Conservation (phyloP, 2,113 vertebrate genomes). For the Suricata suricatta region DNA sequence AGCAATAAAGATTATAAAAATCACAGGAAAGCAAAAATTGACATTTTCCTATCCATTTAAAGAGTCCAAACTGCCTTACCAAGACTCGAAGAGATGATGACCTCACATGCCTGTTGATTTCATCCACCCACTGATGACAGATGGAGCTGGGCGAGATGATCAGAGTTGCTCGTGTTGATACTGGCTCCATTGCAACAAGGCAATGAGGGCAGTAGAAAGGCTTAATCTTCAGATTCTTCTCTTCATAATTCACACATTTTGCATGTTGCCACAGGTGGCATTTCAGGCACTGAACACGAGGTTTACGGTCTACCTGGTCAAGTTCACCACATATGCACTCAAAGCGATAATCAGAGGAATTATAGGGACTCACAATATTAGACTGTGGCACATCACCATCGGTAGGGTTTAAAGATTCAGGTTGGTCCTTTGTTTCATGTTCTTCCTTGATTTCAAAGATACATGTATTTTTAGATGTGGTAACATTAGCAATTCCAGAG, state of each 20-base stretch:
- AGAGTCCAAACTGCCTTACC: slow-evolving; percentile 83
- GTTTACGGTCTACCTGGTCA: slow-evolving; percentile 92
- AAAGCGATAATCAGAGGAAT: slow-evolving; percentile 93
- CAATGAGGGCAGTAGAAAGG: slow-evolving; percentile 99
- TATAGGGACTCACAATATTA: slow-evolving; percentile 85
- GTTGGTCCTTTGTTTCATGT: neutral
- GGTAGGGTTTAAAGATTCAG: slow-evolving; percentile 60
- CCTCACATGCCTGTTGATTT: slow-evolving; percentile 95
- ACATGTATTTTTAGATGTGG: slow-evolving; percentile 44
- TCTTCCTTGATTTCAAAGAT: slow-evolving; percentile 54
- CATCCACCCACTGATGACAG: slow-evolving; percentile 99
- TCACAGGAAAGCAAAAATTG: neutral
- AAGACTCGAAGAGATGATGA: slow-evolving; percentile 94
- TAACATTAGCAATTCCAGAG: neutral
- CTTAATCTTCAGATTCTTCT: slow-evolving; percentile 91
- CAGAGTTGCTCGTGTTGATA: slow-evolving; percentile 95
- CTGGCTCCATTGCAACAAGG: slow-evolving; percentile 96
- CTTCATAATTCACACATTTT: slow-evolving; percentile 96
- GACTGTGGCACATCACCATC: slow-evolving; percentile 56
- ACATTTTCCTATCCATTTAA: neutral
- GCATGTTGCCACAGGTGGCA: slow-evolving; percentile 98
- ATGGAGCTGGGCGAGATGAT: slow-evolving; percentile 99
- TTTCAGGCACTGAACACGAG: slow-evolving; percentile 97
- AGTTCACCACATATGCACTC: slow-evolving; percentile 98
- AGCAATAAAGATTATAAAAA: neutral